Conservation (phyloP, 2,888 invertebrate genomes). For the Steinernema carpocapsae region DNA sequence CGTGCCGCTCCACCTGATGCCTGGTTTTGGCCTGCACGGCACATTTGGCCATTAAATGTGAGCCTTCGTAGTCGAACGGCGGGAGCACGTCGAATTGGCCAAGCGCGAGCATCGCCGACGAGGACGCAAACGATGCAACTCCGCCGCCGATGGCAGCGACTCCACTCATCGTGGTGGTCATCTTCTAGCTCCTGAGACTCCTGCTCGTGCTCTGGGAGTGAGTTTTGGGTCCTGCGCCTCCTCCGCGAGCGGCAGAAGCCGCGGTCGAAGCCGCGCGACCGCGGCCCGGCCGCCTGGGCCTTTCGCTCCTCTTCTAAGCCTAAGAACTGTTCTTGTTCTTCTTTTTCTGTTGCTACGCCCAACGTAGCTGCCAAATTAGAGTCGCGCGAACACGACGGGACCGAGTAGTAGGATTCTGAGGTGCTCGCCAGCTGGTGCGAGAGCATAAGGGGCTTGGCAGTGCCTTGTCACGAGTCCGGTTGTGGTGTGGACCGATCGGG, state of each 20-base stretch:
- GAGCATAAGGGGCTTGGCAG: conserved; percentile 2
- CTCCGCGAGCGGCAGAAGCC: not conserved
- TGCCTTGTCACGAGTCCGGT: not conserved
- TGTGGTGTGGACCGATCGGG: not conserved
- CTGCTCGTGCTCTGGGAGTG: too few relatives aligned
- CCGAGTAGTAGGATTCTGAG: not conserved
- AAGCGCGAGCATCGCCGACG: not conserved
- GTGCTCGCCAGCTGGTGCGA: conserved; percentile 18
- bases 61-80: conserved; percentile 4
- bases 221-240: not conserved
- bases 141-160: conserved; percentile 5
- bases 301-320: not conserved
- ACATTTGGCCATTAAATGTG: not conserved
- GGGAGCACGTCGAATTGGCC: not conserved
- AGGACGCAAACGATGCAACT: conserved; percentile 1
- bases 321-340: not conserved
- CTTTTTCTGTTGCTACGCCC: too few relatives aligned
- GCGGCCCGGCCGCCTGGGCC: conserved; percentile 22
- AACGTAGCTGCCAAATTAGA: not conserved
- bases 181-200: not conserved
- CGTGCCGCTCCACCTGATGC: not conserved
- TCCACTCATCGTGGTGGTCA: not conserved
- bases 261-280: conserved; percentile 25
- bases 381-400: not conserved
- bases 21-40: not conserved